Evolutionary conservation across 2,888 invertebrate species (phyloP), one percentile per base, ranked within the genome.

Genomic region (Ophion costatus): DNA sequence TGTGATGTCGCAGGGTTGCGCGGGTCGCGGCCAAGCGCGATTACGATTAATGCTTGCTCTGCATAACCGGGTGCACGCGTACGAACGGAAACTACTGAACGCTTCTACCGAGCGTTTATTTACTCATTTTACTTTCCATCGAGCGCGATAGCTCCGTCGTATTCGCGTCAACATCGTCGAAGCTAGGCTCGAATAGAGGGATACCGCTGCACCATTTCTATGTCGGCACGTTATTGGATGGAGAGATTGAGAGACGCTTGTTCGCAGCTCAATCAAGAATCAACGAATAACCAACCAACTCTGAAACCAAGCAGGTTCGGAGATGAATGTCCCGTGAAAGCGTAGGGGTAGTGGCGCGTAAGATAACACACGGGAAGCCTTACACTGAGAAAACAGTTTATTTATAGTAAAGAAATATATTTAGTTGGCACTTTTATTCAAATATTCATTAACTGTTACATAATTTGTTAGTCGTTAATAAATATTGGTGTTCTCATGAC

Each of bases 21-120:
- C 85, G 83, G 82, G 83, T 83, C 76, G 85, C 67, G 82, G 79
- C 85, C 85, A 80, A 76, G 80, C 76, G 80, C 57, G 66, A 82
- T 80, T 73, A 61, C 80, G 83, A 80, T 85, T 77, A 76, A 77
- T 22, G 76, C 63, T 64, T 22, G 70, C 20, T 56, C 29, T 20
- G 63, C 14, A 38, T 69, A 45, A 59, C 42, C n/a, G 63, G 20
- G 45, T 71, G 17, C 33, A 14, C 20, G 67, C 42, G 38, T 33
- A 17, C 29, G 6, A 61, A 75, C 64, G 75, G 14, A 24, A 51
- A 56, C n/a, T 10, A 14, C 14, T 7, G 51, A 9, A 10, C 42
- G 22, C 45, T 64, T 22, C 14, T 2, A 51, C 51, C 2, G 22
- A 22, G 33, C 22, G 6, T 73, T 61, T 45, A 4, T 61, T 63